Evolutionary conservation across 2,797 vertebrate species (phyloP), one percentile per base, ranked within the genome.

Genomic region (Acanthurus leucopareius): DNA sequence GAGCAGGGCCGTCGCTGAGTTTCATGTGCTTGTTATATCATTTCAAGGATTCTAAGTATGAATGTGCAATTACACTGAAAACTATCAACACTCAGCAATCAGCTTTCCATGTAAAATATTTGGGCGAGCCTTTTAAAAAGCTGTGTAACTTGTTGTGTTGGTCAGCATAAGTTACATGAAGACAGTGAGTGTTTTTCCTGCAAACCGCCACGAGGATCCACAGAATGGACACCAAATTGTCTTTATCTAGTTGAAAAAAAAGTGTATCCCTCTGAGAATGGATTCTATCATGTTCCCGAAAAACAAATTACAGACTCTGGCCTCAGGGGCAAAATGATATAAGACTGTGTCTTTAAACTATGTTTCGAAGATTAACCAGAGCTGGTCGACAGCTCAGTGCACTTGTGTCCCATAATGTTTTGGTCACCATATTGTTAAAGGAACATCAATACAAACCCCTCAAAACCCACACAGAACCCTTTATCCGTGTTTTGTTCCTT

Each of bases 271-370:
- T 69, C 11, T 10, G 20, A 84, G 69, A 75, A 6, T 52, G 35
- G 20, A 58, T 54, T 57, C 42, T 75, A 10, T 66, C 9, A 22
- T 51, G 38, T 22, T 60, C 32, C 68, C 35, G 68, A 25, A 61
- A 62, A 69, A 70, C 38, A 81, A 63, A 84, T 79, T 62, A 63
- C 61, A 40, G 42, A 69, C 62, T 52, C 48, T 53, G 48, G 25
- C 64, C 42, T 48, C 59, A 61, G 74, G 69, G 76, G n/a, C 32
- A 53, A 69, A 74, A 72, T 71, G 28, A 85, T 54, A 64, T 25
- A 40, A 79, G 72, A 73, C 40, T 40, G 40, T 73, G 52, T 77
- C 49, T 62, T 9, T 4, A 25, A 44, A 28, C n/a, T 22, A 62
- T 35, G 16, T 51, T 32, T 70, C 53, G 57, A 44, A 74, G 49